phyloP scores from a whole-genome alignment of 2,797 vertebrate species.

The Cirrhinus mrigala region DNA sequence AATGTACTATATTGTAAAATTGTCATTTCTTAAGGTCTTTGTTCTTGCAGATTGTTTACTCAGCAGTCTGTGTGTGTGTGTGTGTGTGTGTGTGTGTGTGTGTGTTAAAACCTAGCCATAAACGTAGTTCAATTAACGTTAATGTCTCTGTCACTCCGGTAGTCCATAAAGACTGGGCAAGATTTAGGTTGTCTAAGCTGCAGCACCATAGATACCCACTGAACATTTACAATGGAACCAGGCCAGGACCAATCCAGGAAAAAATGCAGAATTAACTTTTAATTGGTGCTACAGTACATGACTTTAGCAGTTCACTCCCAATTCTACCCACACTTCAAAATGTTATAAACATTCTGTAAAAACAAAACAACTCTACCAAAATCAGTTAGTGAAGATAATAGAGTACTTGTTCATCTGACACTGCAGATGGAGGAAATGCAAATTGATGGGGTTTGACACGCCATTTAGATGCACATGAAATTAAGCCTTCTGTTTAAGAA shows the following conservation, averaged over 20 bases:
- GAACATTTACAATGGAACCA: conserved; percentile 6
- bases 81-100: neutral
- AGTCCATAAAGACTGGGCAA: conserved; percentile 55
- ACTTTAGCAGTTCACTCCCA: neutral
- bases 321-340: neutral
- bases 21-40: neutral
- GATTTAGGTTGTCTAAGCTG: conserved; percentile 42
- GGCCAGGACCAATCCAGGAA: neutral
- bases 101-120: conserved; percentile 35
- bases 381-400: neutral
- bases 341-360: neutral
- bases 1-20: too few relatives aligned
- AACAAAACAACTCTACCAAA: neutral
- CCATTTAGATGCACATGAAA: neutral
- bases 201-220: neutral
- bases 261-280: neutral
- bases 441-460: neutral
- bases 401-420: neutral
- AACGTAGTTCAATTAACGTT: conserved; percentile 60
- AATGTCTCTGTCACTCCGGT: conserved; percentile 52
- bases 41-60: conserved; percentile 28
- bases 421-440: neutral
- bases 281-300: neutral
- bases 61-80: conserved; percentile 30
- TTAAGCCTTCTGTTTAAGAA: neutral